Percentiles rank a stretch among this genome's conserved stretches.
phyloP scores from a whole-genome alignment of 2,888 invertebrate species.

The Callyntrura guangdongensis region DNA sequence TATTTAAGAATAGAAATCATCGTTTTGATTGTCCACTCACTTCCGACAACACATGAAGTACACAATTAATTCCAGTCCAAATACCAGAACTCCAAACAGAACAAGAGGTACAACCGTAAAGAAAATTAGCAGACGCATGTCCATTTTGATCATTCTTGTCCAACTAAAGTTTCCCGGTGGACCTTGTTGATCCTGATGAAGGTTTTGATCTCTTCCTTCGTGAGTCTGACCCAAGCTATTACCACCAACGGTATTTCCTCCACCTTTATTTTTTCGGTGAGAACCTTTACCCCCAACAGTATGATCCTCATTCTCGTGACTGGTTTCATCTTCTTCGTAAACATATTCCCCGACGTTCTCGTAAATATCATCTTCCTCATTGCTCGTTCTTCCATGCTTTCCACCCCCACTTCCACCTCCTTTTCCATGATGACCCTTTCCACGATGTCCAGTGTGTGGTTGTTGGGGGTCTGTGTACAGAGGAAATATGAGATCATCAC shows the following conservation, averaged over 20 bases:
- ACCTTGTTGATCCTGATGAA: constrained; percentile 5
- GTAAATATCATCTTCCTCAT: constrained; percentile 50
- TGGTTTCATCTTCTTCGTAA: constrained; percentile 46
- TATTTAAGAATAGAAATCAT: neutral
- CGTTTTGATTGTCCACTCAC: constrained; percentile 38
- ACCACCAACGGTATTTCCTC: too few relatives aligned
- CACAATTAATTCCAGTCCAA: constrained; percentile 77
- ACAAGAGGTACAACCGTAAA: constrained; percentile 78
- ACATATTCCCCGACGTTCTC: constrained; percentile 60
- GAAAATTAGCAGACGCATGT: constrained; percentile 76
- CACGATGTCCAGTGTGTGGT: constrained; percentile 27
- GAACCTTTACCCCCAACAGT: neutral
- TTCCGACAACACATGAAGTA: constrained; percentile 77
- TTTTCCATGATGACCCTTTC: neutral
- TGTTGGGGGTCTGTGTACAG: constrained; percentile 47
- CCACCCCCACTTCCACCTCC: too few relatives aligned
- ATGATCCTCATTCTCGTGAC: constrained; percentile 41
- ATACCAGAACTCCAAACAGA: constrained; percentile 75
- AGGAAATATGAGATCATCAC: constrained; percentile 73
- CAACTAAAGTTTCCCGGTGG: constrained; percentile 44
- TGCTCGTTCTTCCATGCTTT: too few relatives aligned
- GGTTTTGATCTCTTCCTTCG: neutral
- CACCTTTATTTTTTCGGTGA: too few relatives aligned
- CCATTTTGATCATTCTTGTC: constrained; percentile 65
- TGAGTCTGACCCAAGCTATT: constrained; percentile 41